Evolutionary conservation across 2,888 invertebrate genomes (phyloP).

Genomic region (Pedicia rivosa): DNA sequence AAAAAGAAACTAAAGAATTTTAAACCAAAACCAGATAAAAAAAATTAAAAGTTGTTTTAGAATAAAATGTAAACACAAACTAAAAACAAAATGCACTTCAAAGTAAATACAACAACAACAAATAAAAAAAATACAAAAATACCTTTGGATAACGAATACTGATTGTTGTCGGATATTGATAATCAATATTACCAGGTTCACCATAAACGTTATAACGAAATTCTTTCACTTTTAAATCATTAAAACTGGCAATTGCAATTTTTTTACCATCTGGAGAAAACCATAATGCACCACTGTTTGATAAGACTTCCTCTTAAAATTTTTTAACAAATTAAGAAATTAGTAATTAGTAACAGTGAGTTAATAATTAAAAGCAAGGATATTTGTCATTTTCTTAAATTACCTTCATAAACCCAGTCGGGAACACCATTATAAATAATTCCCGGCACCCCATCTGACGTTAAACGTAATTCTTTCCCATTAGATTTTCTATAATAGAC

Average conservation of each 20-base stretch:
- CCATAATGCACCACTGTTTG: conserved; percentile 58
- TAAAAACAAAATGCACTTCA: too few relatives aligned
- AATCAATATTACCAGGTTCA: conserved; percentile 34
- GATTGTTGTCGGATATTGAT: conserved; percentile 51
- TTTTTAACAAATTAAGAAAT: too few relatives aligned
- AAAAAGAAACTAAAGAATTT: too few relatives aligned
- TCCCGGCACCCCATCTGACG: conserved; percentile 42
- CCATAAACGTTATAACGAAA: conserved; percentile 52
- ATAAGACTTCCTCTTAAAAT: conserved; percentile 73
- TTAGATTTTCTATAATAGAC: conserved; percentile 34
- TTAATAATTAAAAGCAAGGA: too few relatives aligned
- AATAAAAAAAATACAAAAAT: too few relatives aligned
- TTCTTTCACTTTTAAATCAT: conserved; percentile 49
- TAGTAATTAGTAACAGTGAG: too few relatives aligned
- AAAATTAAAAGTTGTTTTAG: too few relatives aligned
- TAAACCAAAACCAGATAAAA: too few relatives aligned
- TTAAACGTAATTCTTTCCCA: conserved; percentile 33
- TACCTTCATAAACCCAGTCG: conserved; percentile 93
- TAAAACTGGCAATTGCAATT: conserved; percentile 55
- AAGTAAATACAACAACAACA: too few relatives aligned
- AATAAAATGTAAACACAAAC: too few relatives aligned
- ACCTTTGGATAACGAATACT: conserved; percentile 67
- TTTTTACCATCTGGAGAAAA: conserved; percentile 53
- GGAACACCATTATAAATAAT: conserved; percentile 67
- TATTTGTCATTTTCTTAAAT: too few relatives aligned